Base-by-base conservation (phyloP, 2,797 vertebrate species). In the Acanthiza pusilla region DNA sequence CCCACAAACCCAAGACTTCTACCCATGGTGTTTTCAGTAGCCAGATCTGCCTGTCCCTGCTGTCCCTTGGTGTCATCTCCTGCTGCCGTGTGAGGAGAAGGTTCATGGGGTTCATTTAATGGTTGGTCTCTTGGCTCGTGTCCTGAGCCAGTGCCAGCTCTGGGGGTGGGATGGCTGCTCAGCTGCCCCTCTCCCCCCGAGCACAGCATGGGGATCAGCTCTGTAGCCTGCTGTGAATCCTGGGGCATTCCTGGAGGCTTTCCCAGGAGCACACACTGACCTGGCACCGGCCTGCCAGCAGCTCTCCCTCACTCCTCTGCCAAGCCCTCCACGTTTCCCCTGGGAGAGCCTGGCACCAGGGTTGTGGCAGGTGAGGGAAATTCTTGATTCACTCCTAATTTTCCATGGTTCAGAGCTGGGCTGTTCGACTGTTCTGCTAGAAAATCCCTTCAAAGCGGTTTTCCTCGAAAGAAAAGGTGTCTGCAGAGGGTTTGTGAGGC, bases 311-410 rank as follows among this genome's bases (percentile, higher is more conserved):
- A 1, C 75, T 67, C 16, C 20, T 13, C 58, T n/a, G 26, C 92
- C 65, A 15, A 62, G 45, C 55, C 57, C n/a, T 25, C 25, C 19
- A 10, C 3, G 0, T 20, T 25, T 65, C 42, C 70, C 45, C 50
- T 13, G 75, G 68, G 5, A 36, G 1, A 90, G 70, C 76, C 83
- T 45, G 61, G 40, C 22, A 17, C 48, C 7, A 1, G 21, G 16
- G 2, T 8, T 55, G 11, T 23, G 57, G 30, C 73, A 73, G 47
- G 11, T 13, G 57, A 43, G 25, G 50, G 30, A 30, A 65, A 2
- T 1, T 7, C 34, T 16, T 1, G 0, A 3, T 38, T 75, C 17
- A 1, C 40, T 67, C 75, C 34, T 7, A 7, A 20, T 7, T 23
- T 43, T 16, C 17, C n/a, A 10, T 43, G 25, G 4, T 40, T 50